phyloP scores from a whole-genome alignment of 2,888 invertebrate species.

The Leucozona laternaria region DNA sequence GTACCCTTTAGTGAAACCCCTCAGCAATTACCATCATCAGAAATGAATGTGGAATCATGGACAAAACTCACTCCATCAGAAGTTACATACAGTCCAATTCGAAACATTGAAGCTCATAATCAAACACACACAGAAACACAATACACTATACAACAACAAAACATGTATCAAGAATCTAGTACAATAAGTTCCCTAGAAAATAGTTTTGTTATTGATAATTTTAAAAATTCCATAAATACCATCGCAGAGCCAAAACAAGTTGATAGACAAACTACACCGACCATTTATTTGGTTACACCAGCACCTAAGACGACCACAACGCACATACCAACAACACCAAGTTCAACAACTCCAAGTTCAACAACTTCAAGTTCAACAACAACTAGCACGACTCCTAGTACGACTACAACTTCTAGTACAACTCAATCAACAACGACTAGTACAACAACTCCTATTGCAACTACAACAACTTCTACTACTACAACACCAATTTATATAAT shows the following conservation, averaged over 20 bases:
- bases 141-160: slow-evolving; percentile 69
- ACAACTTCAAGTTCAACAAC: slow-evolving; percentile 73
- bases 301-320: slow-evolving; percentile 36
- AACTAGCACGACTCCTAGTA: slow-evolving; percentile 78
- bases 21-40: slow-evolving; percentile 19
- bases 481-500: slow-evolving; percentile 76
- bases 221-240: slow-evolving; percentile 71
- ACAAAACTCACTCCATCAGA: slow-evolving; percentile 44
- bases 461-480: slow-evolving; percentile 79
- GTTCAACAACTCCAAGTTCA: slow-evolving; percentile 75
- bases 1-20: slow-evolving; percentile 33
- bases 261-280: slow-evolving; percentile 60
- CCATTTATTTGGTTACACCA: slow-evolving; percentile 62
- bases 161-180: slow-evolving; percentile 68
- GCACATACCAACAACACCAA: slow-evolving; percentile 79
- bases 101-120: slow-evolving; percentile 40
- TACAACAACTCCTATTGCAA: slow-evolving; percentile 18
- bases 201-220: slow-evolving; percentile 69
- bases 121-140: slow-evolving; percentile 68
- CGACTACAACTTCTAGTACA: slow-evolving; percentile 40
- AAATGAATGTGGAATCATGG: slow-evolving; percentile 43
- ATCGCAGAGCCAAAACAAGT: slow-evolving; percentile 70
- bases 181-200: slow-evolving; percentile 66
- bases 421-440: slow-evolving; percentile 32
- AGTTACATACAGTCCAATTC: slow-evolving; percentile 40